Base-by-base conservation (phyloP, 2,888 invertebrate species). In the Parnassius apollo region DNA sequence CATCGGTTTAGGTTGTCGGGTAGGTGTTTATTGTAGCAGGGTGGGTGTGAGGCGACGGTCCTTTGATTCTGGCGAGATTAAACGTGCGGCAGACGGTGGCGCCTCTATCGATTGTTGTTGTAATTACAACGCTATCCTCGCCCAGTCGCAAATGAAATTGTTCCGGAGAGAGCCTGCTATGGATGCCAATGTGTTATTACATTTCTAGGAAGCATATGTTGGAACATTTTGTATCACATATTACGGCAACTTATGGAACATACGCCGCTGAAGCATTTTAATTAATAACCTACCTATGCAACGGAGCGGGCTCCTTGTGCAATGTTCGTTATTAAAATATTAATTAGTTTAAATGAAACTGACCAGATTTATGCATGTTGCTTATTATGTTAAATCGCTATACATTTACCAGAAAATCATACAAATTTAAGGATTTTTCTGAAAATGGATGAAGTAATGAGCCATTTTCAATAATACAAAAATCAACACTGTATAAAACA, bases 71-170 rank as follows among this genome's bases (percentile, higher is more conserved):
- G 84, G 86, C 86, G 90, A 91, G 90, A 88, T 89, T 91, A 91
- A 90, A 88, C 92, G 90, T 90, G 92, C 90, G 87, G 88, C 91
- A 88, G 91, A 91, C 91, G 91, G 91, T 89, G 90, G 91, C 90
- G 89, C 87, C 87, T 88, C 88, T 89, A 92, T 92, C 91, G 92
- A 92, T 92, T 91, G 92, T 91, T 91, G 92, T 91, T 89, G 88
- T 91, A 92, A 91, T 92, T 91, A 92, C 88, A 86, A 84, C 89
- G 88, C 88, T 89, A 88, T 91, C 75, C 87, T 91, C 91, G 88
- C 87, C 85, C 91, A 90, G 87, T 90, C 87, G 89, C 91, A 91
- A 91, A 91, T 90, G 91, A 91, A 91, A 91, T 91, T 91, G 91
- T 91, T 91, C 89, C 88, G 88, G 86, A 87, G 84, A 85, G 85